Percentiles rank a stretch among this genome's conserved stretches.
These are phyloP conservation scores for Rhadina sibilatrix DNA, from an alignment of 2,113 vertebrate species.

Conservation along the genomic window DNA sequence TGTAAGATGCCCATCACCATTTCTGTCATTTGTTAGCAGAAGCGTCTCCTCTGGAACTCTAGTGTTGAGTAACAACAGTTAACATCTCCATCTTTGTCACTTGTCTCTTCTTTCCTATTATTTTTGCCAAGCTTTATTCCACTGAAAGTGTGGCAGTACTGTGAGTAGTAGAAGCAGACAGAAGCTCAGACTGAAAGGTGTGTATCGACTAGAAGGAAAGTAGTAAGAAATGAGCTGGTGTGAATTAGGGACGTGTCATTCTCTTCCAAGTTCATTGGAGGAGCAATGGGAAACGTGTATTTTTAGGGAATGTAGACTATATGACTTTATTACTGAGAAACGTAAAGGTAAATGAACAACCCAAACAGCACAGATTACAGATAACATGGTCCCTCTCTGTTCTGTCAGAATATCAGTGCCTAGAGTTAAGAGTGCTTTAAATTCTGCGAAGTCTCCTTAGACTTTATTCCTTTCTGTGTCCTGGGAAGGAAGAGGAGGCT, in stretches of 20 bases:
- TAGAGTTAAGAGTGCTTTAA: not conserved
- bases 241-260: not conserved
- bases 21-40: not conserved
- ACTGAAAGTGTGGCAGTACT: not conserved
- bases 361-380: not conserved
- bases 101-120: not conserved
- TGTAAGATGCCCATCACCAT: not conserved
- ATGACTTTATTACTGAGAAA: not conserved
- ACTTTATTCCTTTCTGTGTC: conserved; percentile 27
- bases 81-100: not conserved
- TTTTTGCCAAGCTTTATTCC: not conserved
- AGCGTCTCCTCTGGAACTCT: not conserved
- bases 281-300: not conserved
- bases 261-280: not conserved
- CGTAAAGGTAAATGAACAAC: not conserved
- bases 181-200: not conserved
- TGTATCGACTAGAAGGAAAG: not conserved
- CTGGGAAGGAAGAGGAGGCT: conserved; percentile 86
- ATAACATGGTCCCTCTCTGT: not conserved
- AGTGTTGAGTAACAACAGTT: not conserved
- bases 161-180: not conserved
- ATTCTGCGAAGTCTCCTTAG: not conserved
- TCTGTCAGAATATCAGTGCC: not conserved
- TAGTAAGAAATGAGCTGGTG: not conserved
- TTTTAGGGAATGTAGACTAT: not conserved